Evolutionary conservation across 2,888 invertebrate species (phyloP).

Genomic region (Adelphocoris suturalis): DNA sequence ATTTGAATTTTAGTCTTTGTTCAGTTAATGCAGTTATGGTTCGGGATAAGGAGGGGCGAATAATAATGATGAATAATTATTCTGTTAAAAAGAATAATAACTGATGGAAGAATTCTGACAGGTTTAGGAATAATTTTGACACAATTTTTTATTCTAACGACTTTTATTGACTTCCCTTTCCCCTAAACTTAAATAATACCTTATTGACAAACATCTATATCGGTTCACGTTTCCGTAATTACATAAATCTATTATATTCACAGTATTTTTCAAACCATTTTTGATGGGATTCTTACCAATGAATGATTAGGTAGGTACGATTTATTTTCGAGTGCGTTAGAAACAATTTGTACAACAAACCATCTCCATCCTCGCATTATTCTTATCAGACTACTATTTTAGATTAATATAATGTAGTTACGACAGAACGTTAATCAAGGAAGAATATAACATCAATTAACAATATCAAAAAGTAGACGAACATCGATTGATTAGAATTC

Average conservation of each 20-base stretch:
- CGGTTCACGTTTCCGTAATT: conserved; percentile 23
- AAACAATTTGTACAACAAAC: conserved; percentile 28
- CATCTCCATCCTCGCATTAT: not conserved
- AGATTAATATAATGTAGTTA: conserved; percentile 11
- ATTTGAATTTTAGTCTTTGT: too few species aligned
- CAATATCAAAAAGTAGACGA: conserved; percentile 37
- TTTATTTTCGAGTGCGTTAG: conserved; percentile 14
- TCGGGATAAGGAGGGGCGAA: too few species aligned
- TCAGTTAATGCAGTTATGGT: too few species aligned
- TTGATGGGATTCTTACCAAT: conserved; percentile 16
- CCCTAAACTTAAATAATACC: conserved; percentile 3
- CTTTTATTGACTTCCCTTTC: conserved; percentile 20
- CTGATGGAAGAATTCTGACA: too few species aligned
- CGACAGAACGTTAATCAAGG: conserved; percentile 21
- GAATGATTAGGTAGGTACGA: conserved; percentile 1
- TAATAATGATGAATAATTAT: too few species aligned
- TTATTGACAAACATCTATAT: conserved; percentile 36
- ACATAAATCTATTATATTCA: conserved; percentile 17
- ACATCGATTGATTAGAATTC: conserved; percentile 14
- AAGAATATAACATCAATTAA: conserved; percentile 28
- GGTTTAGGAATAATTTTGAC: not conserved
- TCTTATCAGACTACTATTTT: conserved; percentile 16
- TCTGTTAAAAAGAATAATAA: too few species aligned
- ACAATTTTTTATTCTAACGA: not conserved
- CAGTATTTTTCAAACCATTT: conserved; percentile 37